Base-by-base conservation (phyloP, 2,888 invertebrate species). In the Ophioninae sp. region DNA sequence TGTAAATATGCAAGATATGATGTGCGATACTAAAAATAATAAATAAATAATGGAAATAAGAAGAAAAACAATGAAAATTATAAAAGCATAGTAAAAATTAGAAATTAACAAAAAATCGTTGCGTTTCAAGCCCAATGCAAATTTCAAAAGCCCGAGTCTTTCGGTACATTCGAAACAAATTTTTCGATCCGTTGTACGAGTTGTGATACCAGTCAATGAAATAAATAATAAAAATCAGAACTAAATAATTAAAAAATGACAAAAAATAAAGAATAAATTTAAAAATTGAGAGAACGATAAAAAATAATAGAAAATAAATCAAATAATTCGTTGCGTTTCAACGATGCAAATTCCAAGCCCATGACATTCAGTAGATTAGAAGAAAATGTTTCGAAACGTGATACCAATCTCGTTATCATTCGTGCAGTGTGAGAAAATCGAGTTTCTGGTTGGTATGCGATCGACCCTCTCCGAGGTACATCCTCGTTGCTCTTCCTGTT, bases 401-500 rank as follows among this genome's bases (percentile, higher is more conserved):
- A 30, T 73, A 73, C 62, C 13, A 23, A 73, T 62, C 44, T 68
- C 20, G 44, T 59, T 59, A 68, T 77, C 68, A 77, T 77, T 77
- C 59, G 68, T 41, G 30, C 7, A n/a, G n/a, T 61, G 23, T n/a
- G 59, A 57, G 76, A 44, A 68, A 77, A 77, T 68, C 41, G 30
- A 77, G 61, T 68, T n/a, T 41, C 23, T 77, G 3, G 44, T 41
- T 57, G 67, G 13, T n/a, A 59, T 59, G 21, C 59, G 57, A 67
- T 68, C 67, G 68, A 76, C 23, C 50, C 23, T 59, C 23, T 68
- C 76, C 6, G n/a, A 59, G 44, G 41, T 59, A 57, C 23, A 68
- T 76, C 67, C 59, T 57, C 30, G 68, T 68, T 77, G 67, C 59
- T 68, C 76, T 39, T 77, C 30, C 44, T 68, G 44, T 57, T 68